Conservation (phyloP, 2,113 vertebrate genomes). For the Chlorodrepanis virens region DNA sequence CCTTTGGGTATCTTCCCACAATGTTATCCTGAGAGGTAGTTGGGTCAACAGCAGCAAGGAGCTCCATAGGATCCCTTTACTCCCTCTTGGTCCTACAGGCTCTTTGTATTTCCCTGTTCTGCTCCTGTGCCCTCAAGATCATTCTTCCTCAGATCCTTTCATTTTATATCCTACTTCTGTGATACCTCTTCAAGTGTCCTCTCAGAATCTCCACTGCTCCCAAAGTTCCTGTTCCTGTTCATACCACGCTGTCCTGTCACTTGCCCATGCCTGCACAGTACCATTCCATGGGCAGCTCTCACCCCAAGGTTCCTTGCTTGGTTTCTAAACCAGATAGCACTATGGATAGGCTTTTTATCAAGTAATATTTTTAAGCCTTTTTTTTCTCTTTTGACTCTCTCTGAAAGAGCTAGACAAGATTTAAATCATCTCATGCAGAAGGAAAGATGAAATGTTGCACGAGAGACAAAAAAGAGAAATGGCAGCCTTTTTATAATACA, state of each 20-base stretch:
- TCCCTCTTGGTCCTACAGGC: neutral
- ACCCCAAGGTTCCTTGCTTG: neutral
- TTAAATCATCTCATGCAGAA: neutral
- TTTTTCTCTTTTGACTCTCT: neutral
- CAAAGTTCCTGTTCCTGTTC: neutral
- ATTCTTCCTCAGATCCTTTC: neutral
- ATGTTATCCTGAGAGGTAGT: neutral
- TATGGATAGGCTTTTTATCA: neutral
- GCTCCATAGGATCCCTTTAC: neutral
- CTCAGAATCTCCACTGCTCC: neutral
- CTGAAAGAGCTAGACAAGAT: neutral
- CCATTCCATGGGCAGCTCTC: neutral
- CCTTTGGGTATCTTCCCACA: neutral
- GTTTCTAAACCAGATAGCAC: neutral
- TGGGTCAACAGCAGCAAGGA: neutral
- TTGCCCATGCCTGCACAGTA: neutral
- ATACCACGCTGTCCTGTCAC: fast-evolving
- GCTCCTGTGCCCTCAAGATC: neutral
- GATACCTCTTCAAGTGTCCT: neutral
- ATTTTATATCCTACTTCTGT: neutral
- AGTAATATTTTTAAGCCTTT: neutral
- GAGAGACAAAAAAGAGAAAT: neutral
- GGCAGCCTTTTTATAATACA: neutral
- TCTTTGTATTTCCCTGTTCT: neutral
- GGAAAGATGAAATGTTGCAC: neutral